Evolutionary conservation across 2,113 vertebrate species (phyloP), one percentile per base, ranked within the genome.

Genomic region (Albula glossodonta): DNA sequence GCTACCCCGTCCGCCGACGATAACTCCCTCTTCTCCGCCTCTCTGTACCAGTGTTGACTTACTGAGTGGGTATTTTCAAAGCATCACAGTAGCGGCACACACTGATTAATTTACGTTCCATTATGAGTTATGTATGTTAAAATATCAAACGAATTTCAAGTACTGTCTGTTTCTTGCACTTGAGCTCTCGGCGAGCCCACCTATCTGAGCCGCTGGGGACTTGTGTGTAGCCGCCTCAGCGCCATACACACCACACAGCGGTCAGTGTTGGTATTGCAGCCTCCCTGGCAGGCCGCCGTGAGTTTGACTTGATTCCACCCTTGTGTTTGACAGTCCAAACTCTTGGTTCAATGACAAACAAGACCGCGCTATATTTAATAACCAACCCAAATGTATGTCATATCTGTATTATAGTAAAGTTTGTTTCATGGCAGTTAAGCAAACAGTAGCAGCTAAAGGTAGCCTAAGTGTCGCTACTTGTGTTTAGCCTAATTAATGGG

Each of bases 121-220:
- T 15, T 60, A 5, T 9, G 13, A 77, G 70, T 9, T 25, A 19
- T 31, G 22, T 8, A 25, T n/a, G 11, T 77, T 60, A 11, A 60
- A 60, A 60, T 3, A 60, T 15, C 56, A 15, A 12, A 15, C 56
- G 56, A 77, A 5, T 31, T 9, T 2, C 22, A 77, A 77, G 70
- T 8, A 8, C 9, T 11, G 11, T 77, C 22, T 77, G 70, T 31
- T 77, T 77, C 25, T 25, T 77, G 19, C 25, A n/a, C 17, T 63
- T 49, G 12, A 52, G 77, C 25, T 57, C n/a, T 52, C 31, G 84
- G 51, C 52, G 49, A 57, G 84, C 84, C 74, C 84, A 79, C 74
- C 77, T 49, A 48, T 49, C 8, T 5, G 50, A 56, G 51, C 51
- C 51, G 2, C 83, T 77, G 7, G 77, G 74, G 51, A 79, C 77